These are phyloP conservation scores for Torymus auratus DNA, from an alignment of 2,888 invertebrate species.

Conservation along the genomic window DNA sequence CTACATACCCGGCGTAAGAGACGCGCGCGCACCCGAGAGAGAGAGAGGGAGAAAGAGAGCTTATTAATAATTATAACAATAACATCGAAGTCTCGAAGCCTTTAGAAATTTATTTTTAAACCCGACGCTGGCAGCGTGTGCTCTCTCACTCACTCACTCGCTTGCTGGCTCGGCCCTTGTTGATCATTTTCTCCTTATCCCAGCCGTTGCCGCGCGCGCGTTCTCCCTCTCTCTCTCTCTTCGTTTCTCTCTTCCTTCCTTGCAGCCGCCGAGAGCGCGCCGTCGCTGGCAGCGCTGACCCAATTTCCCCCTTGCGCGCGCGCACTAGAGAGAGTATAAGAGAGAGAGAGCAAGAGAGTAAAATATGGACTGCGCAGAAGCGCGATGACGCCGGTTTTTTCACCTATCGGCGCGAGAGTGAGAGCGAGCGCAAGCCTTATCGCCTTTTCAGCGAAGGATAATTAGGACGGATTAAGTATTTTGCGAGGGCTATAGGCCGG, in stretches of 20 bases:
- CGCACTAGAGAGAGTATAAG: not conserved
- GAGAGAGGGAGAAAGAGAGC: conserved; percentile 33
- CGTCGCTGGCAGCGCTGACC: conserved; percentile 55
- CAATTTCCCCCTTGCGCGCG: conserved; percentile 48
- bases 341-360: conserved; percentile 22
- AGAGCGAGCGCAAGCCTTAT: conserved; percentile 8
- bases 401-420: conserved; percentile 14
- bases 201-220: conserved; percentile 23
- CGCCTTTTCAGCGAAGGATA: conserved; percentile 26
- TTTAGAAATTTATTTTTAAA: conserved; percentile 56
- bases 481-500: not conserved
- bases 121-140: not conserved
- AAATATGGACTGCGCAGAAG: conserved; percentile 47
- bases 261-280: not conserved
- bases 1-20: no score
- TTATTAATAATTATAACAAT: conserved; percentile 57
- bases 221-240: conserved; percentile 32
- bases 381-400: conserved; percentile 44
- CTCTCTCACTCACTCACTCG: conserved; percentile 14
- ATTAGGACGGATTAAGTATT: conserved; percentile 37
- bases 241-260: conserved; percentile 38
- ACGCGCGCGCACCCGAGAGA: not conserved
- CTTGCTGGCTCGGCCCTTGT: conserved; percentile 46
- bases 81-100: conserved; percentile 47
- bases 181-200: conserved; percentile 57